Conservation (phyloP, 30 jellyfish, hydroid and myxozoan genomes). For the Aurelia coerulea region DNA sequence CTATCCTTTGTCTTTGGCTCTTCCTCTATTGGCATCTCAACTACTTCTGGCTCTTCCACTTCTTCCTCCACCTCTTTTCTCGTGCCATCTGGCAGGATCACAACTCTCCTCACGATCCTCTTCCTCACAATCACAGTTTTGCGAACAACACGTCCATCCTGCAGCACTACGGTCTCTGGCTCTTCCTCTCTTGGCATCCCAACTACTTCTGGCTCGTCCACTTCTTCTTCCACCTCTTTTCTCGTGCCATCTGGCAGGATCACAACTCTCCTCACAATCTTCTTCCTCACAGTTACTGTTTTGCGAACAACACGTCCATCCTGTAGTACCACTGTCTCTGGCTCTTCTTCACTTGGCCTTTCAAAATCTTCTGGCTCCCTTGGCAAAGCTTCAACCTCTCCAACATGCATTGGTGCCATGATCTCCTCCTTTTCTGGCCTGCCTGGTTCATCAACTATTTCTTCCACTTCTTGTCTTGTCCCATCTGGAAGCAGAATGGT, state of each 20-base stretch:
- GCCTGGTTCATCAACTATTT: conserved; percentile 40
- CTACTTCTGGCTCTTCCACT: conserved; percentile 65
- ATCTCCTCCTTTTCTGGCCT: conserved; percentile 7
- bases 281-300: conserved; percentile 52
- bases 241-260: conserved; percentile 78
- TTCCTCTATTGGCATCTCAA: no score
- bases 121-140: conserved; percentile 60
- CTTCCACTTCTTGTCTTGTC: conserved; percentile 45
- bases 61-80: conserved; percentile 81
- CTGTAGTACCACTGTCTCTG: conserved; percentile 2
- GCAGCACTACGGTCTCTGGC: conserved; percentile 14
- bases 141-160: conserved; percentile 48
- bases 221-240: conserved; percentile 77
- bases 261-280: conserved; percentile 55
- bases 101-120: conserved; percentile 63
- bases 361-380: background rate
- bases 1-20: no score
- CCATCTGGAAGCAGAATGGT: conserved; percentile 58
- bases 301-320: conserved; percentile 50
- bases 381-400: background rate
- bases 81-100: conserved; percentile 78
- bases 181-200: conserved; percentile 58
- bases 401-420: background rate
- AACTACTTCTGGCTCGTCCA: conserved; percentile 35
- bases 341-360: conserved; percentile 4